A percentile compares a stretch with the other conserved stretches of the same genome.
phyloP scores from a whole-genome alignment of 37 sponge, comb jelly and placozoan species.

The Mnemiopsis leidyi region DNA sequence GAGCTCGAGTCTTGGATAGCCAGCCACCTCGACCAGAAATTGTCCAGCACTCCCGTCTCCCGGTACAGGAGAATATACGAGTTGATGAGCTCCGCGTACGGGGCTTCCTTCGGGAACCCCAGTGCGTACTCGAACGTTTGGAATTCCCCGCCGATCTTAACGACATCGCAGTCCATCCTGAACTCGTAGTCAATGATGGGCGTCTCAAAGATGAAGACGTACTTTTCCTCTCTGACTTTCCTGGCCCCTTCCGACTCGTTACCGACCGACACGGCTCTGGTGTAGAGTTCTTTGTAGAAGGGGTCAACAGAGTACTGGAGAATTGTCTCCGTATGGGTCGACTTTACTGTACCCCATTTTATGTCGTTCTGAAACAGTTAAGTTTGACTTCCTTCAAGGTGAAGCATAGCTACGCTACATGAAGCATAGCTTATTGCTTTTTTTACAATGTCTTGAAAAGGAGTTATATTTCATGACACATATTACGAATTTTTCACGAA shows the following conservation, averaged over 20 bases:
- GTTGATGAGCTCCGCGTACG: constrained; percentile 12
- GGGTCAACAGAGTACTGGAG: not conserved
- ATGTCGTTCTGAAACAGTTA: constrained; percentile 10
- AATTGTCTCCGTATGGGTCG: not conserved
- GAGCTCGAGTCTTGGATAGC: not conserved
- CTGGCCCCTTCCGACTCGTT: not conserved
- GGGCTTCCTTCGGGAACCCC: not conserved
- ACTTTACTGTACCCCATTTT: not conserved
- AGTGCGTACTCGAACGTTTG: not conserved
- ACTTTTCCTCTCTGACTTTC: constrained; percentile 7
- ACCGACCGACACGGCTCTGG: not conserved
- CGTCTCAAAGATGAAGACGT: constrained; percentile 5
- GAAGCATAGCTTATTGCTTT: no score
- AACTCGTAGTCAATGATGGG: constrained; percentile 13
- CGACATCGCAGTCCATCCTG: not conserved
- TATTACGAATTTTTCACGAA: no score
- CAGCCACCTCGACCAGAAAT: not conserved
- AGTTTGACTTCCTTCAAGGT: no score
- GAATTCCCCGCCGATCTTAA: not conserved
- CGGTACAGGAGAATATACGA: not conserved
- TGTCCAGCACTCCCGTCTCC: not conserved
- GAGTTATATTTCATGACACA: no score
- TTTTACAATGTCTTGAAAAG: no score
- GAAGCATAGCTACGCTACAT: no score
- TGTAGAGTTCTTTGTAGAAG: not conserved